These are phyloP conservation scores for Spea multiplicata DNA, from an alignment of 2,113 vertebrate genomes.

Conservation along the genomic window DNA sequence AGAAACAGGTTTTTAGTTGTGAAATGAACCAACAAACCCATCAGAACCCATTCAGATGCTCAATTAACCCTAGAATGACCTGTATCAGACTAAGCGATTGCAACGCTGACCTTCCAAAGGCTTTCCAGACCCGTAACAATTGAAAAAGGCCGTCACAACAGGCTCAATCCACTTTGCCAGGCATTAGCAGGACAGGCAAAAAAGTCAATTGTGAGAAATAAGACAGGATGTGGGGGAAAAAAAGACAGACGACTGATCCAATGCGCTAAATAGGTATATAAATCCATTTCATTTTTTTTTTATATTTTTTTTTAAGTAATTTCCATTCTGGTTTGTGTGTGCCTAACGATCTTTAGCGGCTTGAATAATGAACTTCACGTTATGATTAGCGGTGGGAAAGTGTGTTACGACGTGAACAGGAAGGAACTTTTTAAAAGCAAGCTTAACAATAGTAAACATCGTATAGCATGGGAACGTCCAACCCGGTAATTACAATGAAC, in stretches of 20 bases:
- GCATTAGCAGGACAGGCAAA: background rate
- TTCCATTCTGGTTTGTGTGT: constrained; percentile 3
- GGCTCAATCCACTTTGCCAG: constrained; percentile 15
- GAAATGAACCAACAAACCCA: no score
- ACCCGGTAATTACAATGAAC: constrained; percentile 11
- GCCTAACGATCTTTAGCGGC: background rate
- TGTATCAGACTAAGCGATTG: background rate
- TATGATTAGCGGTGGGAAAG: constrained; percentile 46
- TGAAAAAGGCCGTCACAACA: constrained; percentile 14
- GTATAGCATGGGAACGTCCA: constrained; percentile 35
- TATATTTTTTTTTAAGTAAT: no score
- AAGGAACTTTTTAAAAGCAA: constrained; percentile 36
- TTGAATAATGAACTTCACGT: constrained; percentile 22
- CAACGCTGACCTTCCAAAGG: background rate
- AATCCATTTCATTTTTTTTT: constrained; percentile 10
- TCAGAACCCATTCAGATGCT: no score
- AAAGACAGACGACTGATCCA: constrained; percentile 10
- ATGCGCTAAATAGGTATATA: constrained; percentile 2
- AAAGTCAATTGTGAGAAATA: constrained; percentile 38
- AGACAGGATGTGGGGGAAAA: constrained; percentile 21
- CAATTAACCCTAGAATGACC: background rate
- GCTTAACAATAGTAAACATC: constrained; percentile 37
- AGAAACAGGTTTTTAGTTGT: no score
- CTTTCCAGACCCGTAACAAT: constrained; percentile 14
- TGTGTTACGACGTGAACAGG: constrained; percentile 28